Evolutionary conservation across 23 tunicate genomes (phyloP), one percentile per base, ranked within the genome.

Genomic region (Botrylloides violaceus): DNA sequence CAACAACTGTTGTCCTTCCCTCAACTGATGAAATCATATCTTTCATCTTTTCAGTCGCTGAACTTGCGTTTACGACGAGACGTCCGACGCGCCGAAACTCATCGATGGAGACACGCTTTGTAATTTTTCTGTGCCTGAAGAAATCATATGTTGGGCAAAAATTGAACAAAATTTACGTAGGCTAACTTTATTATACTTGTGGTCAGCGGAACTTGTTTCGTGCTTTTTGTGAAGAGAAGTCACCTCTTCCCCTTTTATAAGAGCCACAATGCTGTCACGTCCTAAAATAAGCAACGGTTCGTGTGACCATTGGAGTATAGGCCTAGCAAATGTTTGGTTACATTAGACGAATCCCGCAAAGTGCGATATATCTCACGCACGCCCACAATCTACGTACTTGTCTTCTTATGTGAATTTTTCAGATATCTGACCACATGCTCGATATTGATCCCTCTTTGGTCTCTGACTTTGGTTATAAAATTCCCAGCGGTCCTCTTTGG

Each of bases 231-330:
- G n/a, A n/a, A n/a, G n/a, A n/a, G n/a, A n/a, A n/a, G n/a, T n/a
- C n/a, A n/a, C n/a, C n/a, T n/a, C n/a, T n/a, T n/a, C n/a, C 3
- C 62, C 62, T 23, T 28, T 31, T 1, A 64, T n/a, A 26, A 85
- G 35, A 30, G 83, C 86, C 50, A 80, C 85, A 7, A 80, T 85
- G 65, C 95, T 87, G 50, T 87, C 95, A 49, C 95, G 65, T n/a
- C n/a, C n/a, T n/a, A n/a, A n/a, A n/a, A n/a, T n/a, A n/a, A n/a
- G n/a, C n/a, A n/a, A n/a, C n/a, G n/a, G n/a, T n/a, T n/a, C n/a
- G n/a, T n/a, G n/a, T n/a, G n/a, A n/a, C n/a, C n/a, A n/a, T n/a
- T n/a, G n/a, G n/a, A n/a, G n/a, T n/a, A n/a, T n/a, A n/a, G n/a
- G n/a, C n/a, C n/a, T n/a, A n/a, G n/a, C n/a, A n/a, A n/a, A n/a